A percentile compares a stretch with the other conserved stretches of the same genome.
Evolutionary conservation across 2,888 invertebrate species (phyloP).

Genomic region (Scelioninae gen. 1): DNA sequence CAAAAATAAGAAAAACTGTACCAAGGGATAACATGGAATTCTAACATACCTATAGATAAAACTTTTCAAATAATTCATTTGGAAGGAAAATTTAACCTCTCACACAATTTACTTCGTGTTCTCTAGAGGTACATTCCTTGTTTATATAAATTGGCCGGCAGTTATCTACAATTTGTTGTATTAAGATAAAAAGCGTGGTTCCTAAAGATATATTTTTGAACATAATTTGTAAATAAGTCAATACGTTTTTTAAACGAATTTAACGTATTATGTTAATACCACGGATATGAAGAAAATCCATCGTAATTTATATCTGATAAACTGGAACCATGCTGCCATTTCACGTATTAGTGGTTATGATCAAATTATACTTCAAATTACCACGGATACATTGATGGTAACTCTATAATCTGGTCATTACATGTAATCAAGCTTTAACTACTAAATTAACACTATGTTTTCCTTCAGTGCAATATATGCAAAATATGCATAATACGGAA

Average conservation of each 20-base stretch:
- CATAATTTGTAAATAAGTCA: background rate
- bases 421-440: constrained; percentile 56
- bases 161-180: background rate
- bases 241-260: constrained; percentile 3
- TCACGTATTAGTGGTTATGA: constrained; percentile 52
- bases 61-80: too few relatives aligned
- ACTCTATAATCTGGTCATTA: constrained; percentile 61
- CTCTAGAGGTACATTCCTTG: too few relatives aligned
- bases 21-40: too few relatives aligned
- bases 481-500: constrained; percentile 47
- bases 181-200: constrained; percentile 19
- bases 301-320: constrained; percentile 44
- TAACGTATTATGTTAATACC: constrained; percentile 21
- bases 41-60: too few relatives aligned
- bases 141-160: too few relatives aligned
- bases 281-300: constrained; percentile 20
- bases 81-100: too few relatives aligned
- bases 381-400: constrained; percentile 34
- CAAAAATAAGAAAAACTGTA: too few relatives aligned
- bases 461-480: constrained; percentile 65
- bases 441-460: constrained; percentile 66
- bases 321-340: constrained; percentile 50
- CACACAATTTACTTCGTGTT: too few relatives aligned
- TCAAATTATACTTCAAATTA: constrained; percentile 56
- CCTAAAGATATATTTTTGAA: background rate